phyloP scores from a whole-genome alignment of 1,140 invertebrate species.

The Platyura marginata region DNA sequence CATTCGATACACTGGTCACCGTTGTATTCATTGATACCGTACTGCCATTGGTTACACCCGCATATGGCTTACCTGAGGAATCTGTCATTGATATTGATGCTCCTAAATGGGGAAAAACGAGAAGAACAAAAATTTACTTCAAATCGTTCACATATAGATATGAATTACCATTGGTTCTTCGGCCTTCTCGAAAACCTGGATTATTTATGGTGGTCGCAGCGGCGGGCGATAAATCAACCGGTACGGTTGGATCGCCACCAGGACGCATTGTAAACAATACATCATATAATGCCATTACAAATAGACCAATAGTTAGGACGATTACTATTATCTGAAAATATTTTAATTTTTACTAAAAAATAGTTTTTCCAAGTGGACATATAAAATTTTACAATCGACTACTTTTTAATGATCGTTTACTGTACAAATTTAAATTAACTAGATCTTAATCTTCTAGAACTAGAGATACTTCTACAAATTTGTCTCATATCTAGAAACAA shows the following conservation, averaged over 20 bases:
- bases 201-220: slow-evolving; percentile 58
- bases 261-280: slow-evolving; percentile 42
- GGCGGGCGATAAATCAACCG: slow-evolving; percentile 31
- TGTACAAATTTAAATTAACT: no score
- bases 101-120: neutral
- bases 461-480: no score
- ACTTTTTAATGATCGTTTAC: no score
- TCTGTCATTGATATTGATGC: slow-evolving; percentile 69
- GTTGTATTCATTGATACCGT: slow-evolving; percentile 55
- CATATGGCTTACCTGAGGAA: slow-evolving; percentile 61
- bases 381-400: no score
- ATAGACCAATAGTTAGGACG: slow-evolving; percentile 48
- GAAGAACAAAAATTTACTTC: no score
- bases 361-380: no score
- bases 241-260: slow-evolving; percentile 59
- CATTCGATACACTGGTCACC: slow-evolving; percentile 44
- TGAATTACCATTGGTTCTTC: slow-evolving; percentile 31
- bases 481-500: no score
- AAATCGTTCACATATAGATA: neutral
- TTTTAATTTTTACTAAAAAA: no score
- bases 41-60: slow-evolving; percentile 52
- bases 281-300: slow-evolving; percentile 60
- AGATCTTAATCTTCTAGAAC: no score
- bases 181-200: slow-evolving; percentile 59
- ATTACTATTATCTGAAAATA: slow-evolving; percentile 60